Evolutionary conservation across 2,888 invertebrate species (phyloP).

Genomic region (Dicyrtoma fusca): DNA sequence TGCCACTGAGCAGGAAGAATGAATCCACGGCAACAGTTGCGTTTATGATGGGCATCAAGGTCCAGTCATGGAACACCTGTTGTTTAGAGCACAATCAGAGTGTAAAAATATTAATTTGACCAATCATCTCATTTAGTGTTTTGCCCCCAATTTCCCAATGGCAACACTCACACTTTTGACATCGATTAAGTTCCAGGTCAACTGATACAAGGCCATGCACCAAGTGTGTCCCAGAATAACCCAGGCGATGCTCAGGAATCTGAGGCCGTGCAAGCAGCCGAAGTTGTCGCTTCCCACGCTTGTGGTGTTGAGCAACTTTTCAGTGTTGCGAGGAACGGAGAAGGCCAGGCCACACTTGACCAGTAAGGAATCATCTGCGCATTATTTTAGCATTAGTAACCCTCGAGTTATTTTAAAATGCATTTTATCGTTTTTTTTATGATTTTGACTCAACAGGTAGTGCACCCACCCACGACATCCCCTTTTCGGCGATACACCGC

Average conservation of each 20-base stretch:
- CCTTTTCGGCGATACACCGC: no score
- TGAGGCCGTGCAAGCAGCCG: constrained; percentile 22
- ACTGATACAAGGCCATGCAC: not conserved
- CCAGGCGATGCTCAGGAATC: constrained; percentile 29
- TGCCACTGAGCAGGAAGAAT: constrained; percentile 68
- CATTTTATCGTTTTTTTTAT: no score
- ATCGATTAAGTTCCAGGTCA: constrained; percentile 21
- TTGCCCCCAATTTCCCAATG: no score
- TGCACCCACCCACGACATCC: no score
- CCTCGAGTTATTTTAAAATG: no score
- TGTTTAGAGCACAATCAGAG: not conserved
- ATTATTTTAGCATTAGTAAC: no score
- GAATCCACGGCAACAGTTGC: constrained; percentile 69
- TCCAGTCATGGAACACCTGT: no score
- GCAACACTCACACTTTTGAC: not conserved
- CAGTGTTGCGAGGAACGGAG: constrained; percentile 12
- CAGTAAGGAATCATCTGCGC: not conserved
- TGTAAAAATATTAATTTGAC: not conserved
- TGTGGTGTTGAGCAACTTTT: constrained; percentile 6
- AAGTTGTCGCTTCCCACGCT: not conserved
- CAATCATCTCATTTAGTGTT: not conserved
- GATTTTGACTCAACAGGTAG: no score
- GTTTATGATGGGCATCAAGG: constrained; percentile 64
- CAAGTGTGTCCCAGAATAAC: constrained; percentile 24
- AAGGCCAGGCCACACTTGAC: constrained; percentile 7